Base-by-base conservation (phyloP, 2,113 vertebrate species). In the Anhinga rufa region DNA sequence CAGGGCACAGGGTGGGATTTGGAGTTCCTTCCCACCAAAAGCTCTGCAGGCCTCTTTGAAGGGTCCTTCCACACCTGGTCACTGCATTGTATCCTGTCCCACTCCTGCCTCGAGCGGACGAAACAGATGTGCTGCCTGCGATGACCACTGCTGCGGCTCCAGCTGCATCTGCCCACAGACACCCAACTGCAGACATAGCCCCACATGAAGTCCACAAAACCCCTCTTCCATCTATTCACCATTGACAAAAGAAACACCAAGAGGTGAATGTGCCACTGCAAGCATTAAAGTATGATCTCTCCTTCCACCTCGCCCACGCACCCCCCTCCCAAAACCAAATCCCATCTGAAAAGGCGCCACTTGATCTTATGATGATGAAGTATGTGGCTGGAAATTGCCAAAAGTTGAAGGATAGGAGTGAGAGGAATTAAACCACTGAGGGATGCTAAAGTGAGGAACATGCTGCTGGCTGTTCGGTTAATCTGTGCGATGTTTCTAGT, bases 261-360 rank as follows among this genome's bases (percentile, higher is more conserved):
- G 2, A 68, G 65, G 48, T 7, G 34, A 91, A 46, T 1, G 25
- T 17, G 24, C 19, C 32, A 7, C 51, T 3, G 17, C 2, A 3
- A 17, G 32, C 0, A 14, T 24, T 15, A 1, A 51, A 55, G 38
- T 0, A 54, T 1, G 11, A 20, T 17, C n/a, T 38, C 66, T 65
- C 15, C 36, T 71, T 32, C 49, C 0, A 0, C 7, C 22, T 31
- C 1, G 1, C 14, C 32, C 0, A 0, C 4, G 0, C 34, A 46
- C 42, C 49, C 6, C 19, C 22, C 22, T 92, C 38, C 84, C 78
- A 42, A 65, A 86, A 57, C 20, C 20, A 61, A 62, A 71, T 7
- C 13, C 48, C 38, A 58, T 1, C 42, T 88, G 51, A 36, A n/a
- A 42, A 92, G 71, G 8, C 21, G 26, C 17, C 0, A 0, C 5